Evolutionary conservation across 2,797 vertebrate genomes (phyloP).

Genomic region (Enteromius radiatus): DNA sequence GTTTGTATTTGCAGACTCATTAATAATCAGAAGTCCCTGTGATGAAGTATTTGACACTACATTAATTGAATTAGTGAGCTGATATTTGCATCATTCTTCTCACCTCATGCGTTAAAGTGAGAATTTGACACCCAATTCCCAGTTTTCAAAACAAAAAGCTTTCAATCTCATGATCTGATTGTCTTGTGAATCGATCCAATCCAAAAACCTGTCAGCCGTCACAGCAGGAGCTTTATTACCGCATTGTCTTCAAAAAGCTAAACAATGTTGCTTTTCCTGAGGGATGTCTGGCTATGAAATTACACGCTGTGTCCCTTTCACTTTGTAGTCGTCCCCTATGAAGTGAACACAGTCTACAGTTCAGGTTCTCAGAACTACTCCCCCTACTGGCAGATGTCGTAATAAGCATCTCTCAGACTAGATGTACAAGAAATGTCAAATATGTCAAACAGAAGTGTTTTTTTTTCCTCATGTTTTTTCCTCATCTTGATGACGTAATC

Average conservation of each 20-base stretch:
- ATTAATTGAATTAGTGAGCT: conserved; percentile 70
- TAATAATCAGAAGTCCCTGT: conserved; percentile 64
- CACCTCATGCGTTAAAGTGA: conserved; percentile 60
- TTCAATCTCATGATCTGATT: conserved; percentile 27
- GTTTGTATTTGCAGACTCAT: conserved; percentile 60
- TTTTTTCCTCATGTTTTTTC: not conserved
- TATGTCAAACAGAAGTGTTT: conserved; percentile 15
- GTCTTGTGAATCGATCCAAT: conserved; percentile 18
- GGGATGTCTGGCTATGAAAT: conserved; percentile 8
- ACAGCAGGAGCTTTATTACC: not conserved
- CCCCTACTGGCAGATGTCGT: not conserved
- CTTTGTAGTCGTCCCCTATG: not conserved
- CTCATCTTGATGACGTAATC: conserved; percentile 23
- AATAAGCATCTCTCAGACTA: not conserved
- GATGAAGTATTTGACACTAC: conserved; percentile 67
- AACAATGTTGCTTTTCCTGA: not conserved
- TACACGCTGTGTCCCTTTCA: not conserved
- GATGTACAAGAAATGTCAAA: not conserved
- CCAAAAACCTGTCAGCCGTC: conserved; percentile 4
- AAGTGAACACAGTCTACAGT: not conserved
- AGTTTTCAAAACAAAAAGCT: conserved; percentile 18
- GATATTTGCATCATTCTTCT: conserved; percentile 57
- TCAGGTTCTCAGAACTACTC: not conserved
- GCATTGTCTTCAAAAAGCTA: not conserved
- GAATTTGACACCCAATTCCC: conserved; percentile 45